phyloP scores from a whole-genome alignment of 2,888 invertebrate genomes.

The Drosophila mimica region DNA sequence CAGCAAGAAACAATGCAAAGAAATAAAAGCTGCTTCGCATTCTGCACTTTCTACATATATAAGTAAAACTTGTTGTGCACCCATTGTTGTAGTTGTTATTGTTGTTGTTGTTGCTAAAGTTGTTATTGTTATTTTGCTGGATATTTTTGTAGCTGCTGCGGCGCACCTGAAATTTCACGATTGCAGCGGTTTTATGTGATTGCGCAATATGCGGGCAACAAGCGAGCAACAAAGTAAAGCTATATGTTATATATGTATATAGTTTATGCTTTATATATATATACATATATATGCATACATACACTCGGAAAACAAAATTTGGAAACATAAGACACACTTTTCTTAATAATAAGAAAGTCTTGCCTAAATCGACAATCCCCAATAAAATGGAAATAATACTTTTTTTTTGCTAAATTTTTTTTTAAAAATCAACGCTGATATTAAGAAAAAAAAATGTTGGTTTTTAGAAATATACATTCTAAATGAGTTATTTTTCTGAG shows the following conservation, averaged over 20 bases:
- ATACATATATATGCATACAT: slow-evolving; percentile 12
- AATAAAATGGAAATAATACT: too few species aligned
- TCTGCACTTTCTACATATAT: slow-evolving; percentile 26
- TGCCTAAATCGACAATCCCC: too few species aligned
- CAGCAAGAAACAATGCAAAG: slow-evolving; percentile 41
- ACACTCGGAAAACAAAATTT: neutral
- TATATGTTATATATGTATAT: slow-evolving; percentile 12
- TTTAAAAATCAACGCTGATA: too few species aligned
- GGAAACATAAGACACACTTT: too few species aligned
- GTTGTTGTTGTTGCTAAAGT: slow-evolving; percentile 10
- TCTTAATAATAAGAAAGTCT: too few species aligned
- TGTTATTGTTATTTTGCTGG: slow-evolving; percentile 9
- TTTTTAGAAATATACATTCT: neutral
- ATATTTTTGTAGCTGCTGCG: slow-evolving; percentile 29
- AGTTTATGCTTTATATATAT: slow-evolving; percentile 5
- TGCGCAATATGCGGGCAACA: slow-evolving; percentile 52
- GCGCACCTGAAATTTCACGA: slow-evolving; percentile 70
- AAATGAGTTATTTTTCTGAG: neutral
- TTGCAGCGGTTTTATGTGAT: slow-evolving; percentile 59
- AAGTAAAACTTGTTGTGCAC: slow-evolving; percentile 38
- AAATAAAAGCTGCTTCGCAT: slow-evolving; percentile 35
- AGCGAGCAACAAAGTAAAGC: slow-evolving; percentile 23
- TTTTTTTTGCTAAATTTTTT: too few species aligned
- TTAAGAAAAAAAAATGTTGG: too few species aligned
- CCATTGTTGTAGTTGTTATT: slow-evolving; percentile 14